Evolutionary conservation across 2,888 invertebrate species (phyloP), one percentile per base, ranked within the genome.

Genomic region (Nymphalis c-album): DNA sequence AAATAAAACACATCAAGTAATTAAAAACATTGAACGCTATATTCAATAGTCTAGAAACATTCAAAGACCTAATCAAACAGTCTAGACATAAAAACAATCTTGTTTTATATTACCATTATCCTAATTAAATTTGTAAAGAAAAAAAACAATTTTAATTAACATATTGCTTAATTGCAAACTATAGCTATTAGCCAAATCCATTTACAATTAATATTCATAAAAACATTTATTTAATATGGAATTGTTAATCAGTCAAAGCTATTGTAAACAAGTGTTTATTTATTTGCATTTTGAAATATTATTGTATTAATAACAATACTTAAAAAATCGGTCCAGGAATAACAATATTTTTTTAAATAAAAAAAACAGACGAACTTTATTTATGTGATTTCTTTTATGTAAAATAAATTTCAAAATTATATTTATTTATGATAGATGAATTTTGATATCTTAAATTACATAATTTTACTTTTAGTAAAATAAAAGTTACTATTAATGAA

Each of bases 21-120:
- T 81, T 75, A 87, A 90, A 91, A 91, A 90, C 91, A 91, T 87
- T 83, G 90, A 91, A 85, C 85, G 81, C 90, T 91, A 88, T 91
- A 90, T 89, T 91, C 79, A 80, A 82, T 85, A 88, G 76, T 82
- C 90, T 91, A 90, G 85, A 88, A 91, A 91, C 91, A 91, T 89
- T 85, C 80, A 89, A 85, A 86, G 81, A 80, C 80, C 81, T 87
- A 86, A 83, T 78, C 75, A 74, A 75, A 72, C 74, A 69, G 71
- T 74, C 73, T 75, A 78, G 67, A 71, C 68, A 71, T 57, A 57
- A 73, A 77, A 78, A 74, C 73, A 74, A 75, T 68, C 71, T 70
- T 73, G 71, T 71, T 72, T 55, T 13, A 7, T 22, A 63, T 63
- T 48, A 58, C 31, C 17, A 55, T 58, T 47, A 63, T 51, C 48